Conservation (phyloP, 2,113 vertebrate species). For the Balaenoptera acutorostrata region DNA sequence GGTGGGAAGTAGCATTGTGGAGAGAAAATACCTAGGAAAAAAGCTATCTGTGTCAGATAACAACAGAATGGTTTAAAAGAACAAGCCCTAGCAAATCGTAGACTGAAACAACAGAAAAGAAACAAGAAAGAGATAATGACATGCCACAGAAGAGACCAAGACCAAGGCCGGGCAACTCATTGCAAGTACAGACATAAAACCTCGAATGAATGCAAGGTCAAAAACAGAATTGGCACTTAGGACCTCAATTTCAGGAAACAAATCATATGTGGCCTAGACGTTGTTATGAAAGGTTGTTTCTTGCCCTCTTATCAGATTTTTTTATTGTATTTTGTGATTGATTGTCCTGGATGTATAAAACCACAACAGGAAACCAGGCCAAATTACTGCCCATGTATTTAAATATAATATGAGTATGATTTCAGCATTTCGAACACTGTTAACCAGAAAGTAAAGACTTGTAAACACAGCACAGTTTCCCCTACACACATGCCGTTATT, state of each 20-base stretch:
- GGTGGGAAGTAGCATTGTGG: conserved; percentile 29
- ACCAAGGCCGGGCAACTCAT: conserved; percentile 43
- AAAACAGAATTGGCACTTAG: conserved; percentile 57
- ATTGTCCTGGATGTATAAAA: conserved; percentile 48
- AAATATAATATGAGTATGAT: conserved; percentile 21
- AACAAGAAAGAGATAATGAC: conserved; percentile 56
- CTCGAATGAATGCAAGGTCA: conserved; percentile 58
- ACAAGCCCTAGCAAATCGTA: conserved; percentile 7
- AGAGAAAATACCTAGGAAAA: conserved; percentile 26
- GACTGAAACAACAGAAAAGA: conserved; percentile 16
- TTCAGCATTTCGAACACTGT: background rate
- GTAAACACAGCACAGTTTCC: background rate
- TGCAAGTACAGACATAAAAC: conserved; percentile 36
- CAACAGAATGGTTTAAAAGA: conserved; percentile 52
- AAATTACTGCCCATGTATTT: conserved; percentile 43
- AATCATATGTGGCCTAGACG: conserved; percentile 57
- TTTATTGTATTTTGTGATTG: conserved; percentile 67
- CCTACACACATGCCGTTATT: background rate
- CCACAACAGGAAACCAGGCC: background rate
- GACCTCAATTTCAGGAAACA: conserved; percentile 72
- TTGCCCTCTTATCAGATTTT: conserved; percentile 57
- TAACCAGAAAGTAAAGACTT: background rate
- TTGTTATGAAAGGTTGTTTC: conserved; percentile 67
- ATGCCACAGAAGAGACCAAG: background rate
- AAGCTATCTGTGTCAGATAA: conserved; percentile 53